Percentiles rank a stretch among this genome's conserved stretches.
Evolutionary conservation across 2,888 invertebrate genomes (phyloP).

Genomic region (Pollenia amentaria): DNA sequence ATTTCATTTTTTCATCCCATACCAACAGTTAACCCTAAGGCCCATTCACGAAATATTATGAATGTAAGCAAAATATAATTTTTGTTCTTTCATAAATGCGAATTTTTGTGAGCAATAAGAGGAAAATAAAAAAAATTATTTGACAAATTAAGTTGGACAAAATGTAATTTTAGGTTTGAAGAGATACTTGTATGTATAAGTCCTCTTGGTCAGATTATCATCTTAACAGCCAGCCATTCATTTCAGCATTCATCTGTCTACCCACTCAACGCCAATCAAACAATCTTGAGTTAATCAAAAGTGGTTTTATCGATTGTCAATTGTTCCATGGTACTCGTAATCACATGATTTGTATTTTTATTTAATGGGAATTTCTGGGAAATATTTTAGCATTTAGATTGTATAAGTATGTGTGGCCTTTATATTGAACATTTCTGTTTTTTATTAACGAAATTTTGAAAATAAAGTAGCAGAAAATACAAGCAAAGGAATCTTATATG

Average conservation of each 20-base stretch:
- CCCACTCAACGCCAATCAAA: background rate
- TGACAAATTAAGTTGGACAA: background rate
- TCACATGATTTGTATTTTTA: background rate
- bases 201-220: background rate
- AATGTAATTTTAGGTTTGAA: background rate
- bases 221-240: background rate
- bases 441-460: no score
- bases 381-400: constrained; percentile 2
- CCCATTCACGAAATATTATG: background rate
- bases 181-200: background rate
- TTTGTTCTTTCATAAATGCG: background rate
- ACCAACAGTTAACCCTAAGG: background rate
- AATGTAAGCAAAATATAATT: constrained; percentile 1
- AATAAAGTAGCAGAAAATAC: background rate
- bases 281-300: constrained; percentile 1
- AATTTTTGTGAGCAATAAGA: background rate
- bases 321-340: background rate
- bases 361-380: background rate
- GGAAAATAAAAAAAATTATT: background rate
- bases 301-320: constrained; percentile 5
- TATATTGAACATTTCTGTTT: no score
- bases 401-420: no score
- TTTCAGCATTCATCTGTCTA: background rate
- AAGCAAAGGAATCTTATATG: background rate
- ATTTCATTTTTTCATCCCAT: background rate